A percentile compares a stretch with the other conserved stretches of the same genome.
phyloP scores from a whole-genome alignment of 2,888 invertebrate genomes.

The Callyntrura sp. region DNA sequence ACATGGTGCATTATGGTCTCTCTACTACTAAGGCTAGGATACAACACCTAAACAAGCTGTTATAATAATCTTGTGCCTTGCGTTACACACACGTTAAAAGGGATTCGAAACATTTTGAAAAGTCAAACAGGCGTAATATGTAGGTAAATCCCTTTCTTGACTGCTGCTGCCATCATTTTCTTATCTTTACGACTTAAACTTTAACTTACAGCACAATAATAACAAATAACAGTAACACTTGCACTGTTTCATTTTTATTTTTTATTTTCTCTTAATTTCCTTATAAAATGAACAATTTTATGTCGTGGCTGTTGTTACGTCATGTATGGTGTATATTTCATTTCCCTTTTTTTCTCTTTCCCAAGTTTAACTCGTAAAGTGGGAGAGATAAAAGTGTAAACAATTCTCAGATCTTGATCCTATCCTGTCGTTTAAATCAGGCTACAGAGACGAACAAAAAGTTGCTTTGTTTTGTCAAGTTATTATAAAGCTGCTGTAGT shows the following conservation, averaged over 20 bases:
- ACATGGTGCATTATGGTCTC: neutral
- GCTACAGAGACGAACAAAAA: neutral
- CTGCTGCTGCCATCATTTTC: neutral
- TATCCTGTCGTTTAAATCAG: neutral
- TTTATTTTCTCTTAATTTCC: constrained; percentile 61
- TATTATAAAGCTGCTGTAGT: neutral
- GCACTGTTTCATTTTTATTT: constrained; percentile 52
- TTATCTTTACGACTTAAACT: constrained; percentile 60
- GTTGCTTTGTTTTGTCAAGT: constrained; percentile 62
- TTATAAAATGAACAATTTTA: constrained; percentile 68
- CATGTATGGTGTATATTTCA: constrained; percentile 46
- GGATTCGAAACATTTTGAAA: neutral
- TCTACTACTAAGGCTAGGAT: too few species aligned
- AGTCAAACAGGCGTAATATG: neutral
- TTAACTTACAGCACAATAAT: neutral
- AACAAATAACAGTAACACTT: constrained; percentile 63
- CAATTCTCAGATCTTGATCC: constrained; percentile 25
- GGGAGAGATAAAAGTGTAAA: constrained; percentile 64
- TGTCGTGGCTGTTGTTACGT: neutral
- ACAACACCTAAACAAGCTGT: constrained; percentile 29
- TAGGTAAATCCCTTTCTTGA: neutral
- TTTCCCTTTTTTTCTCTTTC: constrained; percentile 55
- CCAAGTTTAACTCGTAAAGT: too few species aligned
- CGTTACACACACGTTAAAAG: constrained; percentile 14
- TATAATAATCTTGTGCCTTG: constrained; percentile 10